phyloP scores from a whole-genome alignment of 92 coral and sea anemone species.

The Virgularia gustaviana region DNA sequence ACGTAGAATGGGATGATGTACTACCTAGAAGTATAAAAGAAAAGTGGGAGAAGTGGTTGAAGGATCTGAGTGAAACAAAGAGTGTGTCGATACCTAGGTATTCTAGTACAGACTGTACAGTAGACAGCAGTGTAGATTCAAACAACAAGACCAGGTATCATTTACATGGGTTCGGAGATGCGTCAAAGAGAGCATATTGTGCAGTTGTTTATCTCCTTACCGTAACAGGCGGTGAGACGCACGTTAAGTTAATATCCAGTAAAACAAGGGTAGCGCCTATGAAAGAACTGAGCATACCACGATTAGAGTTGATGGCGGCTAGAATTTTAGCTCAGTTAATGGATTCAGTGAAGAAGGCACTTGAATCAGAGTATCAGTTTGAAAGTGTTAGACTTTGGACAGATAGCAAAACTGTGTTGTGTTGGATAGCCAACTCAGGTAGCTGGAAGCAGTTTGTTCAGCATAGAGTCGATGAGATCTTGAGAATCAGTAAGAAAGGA shows the following conservation, averaged over 20 bases:
- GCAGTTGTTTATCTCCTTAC: constrained; percentile 48
- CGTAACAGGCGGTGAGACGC: neutral
- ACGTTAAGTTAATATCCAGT: constrained; percentile 32
- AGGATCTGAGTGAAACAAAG: constrained; percentile 9
- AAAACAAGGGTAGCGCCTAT: constrained; percentile 60
- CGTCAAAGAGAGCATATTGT: constrained; percentile 45
- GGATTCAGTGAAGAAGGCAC: constrained; percentile 41
- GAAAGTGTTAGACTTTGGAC: neutral
- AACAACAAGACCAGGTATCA: constrained; percentile 21
- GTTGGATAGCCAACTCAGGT: constrained; percentile 18
- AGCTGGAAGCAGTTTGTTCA: constrained; percentile 31
- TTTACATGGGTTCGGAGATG: constrained; percentile 50
- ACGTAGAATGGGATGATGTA: neutral
- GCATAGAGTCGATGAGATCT: constrained; percentile 19
- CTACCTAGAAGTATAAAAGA: neutral
- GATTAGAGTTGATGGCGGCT: constrained; percentile 56
- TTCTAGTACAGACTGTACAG: no score
- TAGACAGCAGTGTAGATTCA: constrained; percentile 33
- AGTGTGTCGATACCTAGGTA: constrained; percentile 27
- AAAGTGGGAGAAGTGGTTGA: constrained; percentile 33
- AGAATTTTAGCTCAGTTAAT: constrained; percentile 51
- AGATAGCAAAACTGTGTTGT: constrained; percentile 25
- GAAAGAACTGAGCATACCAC: constrained; percentile 48
- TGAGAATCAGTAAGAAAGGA: constrained; percentile 3
- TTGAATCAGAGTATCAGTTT: constrained; percentile 2